phyloP scores from a whole-genome alignment of 2,797 vertebrate species.

The Distichodus sexfasciatus region DNA sequence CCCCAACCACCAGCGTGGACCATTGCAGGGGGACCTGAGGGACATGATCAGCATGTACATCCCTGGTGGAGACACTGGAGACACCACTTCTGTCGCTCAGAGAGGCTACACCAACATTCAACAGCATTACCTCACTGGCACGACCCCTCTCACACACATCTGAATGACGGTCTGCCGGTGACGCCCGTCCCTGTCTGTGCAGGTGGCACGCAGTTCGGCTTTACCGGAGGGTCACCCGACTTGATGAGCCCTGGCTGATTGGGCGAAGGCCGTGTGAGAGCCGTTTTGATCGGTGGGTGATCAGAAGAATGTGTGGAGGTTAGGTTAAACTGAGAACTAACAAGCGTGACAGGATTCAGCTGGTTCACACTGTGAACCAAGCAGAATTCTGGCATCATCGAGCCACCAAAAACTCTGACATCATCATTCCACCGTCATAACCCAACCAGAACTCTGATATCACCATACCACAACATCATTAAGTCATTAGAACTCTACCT shows the following conservation, averaged over 20 bases:
- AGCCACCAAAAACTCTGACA: no score
- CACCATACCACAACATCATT: not conserved
- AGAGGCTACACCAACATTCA: constrained; percentile 59
- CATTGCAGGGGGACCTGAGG: constrained; percentile 54
- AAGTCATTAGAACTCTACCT: not conserved
- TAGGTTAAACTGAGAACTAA: no score
- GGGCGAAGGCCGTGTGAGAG: not conserved
- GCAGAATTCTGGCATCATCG: no score
- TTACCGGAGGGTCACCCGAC: constrained; percentile 12
- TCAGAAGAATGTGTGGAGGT: no score
- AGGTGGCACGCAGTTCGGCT: no score
- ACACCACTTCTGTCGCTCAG: constrained; percentile 53
- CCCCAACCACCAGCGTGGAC: constrained; percentile 48
- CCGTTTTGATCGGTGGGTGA: no score
- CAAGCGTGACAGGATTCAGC: no score
- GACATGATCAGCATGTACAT: constrained; percentile 59
- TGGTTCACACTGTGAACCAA: no score
- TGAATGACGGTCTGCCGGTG: constrained; percentile 33
- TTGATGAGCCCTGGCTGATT: not conserved
- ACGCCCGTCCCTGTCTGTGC: not conserved
- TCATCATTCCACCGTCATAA: no score
- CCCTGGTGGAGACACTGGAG: constrained; percentile 46
- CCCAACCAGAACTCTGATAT: no score
- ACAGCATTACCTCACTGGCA: constrained; percentile 53
- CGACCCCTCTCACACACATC: constrained; percentile 53